These are phyloP conservation scores for Steatocranus sp. DNA, from an alignment of 2,797 vertebrate genomes.

Conservation along the genomic window DNA sequence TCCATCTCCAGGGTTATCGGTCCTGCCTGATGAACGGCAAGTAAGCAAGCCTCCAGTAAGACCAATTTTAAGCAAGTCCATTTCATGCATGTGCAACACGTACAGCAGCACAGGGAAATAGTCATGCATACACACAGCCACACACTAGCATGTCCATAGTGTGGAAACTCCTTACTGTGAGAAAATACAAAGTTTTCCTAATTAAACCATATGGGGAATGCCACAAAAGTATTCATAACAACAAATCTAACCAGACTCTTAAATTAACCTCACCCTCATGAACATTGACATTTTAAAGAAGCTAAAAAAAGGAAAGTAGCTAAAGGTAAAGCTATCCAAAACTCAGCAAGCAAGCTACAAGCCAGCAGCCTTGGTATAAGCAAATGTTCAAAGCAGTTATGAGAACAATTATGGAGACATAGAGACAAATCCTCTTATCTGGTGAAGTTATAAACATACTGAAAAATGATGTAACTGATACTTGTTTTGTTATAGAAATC, in stretches of 20 bases:
- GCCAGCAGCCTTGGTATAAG: not conserved
- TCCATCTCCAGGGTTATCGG: not conserved
- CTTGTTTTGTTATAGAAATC: not conserved
- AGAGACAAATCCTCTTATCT: not conserved
- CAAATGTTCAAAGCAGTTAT: not conserved
- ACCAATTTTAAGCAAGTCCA: not conserved
- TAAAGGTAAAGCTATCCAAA: not conserved
- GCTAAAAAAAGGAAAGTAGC: not conserved
- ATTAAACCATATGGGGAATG: not conserved
- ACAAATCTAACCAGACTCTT: not conserved
- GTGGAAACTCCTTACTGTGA: not conserved
- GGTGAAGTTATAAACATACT: not conserved
- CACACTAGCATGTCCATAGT: not conserved
- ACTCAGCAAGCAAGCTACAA: not conserved
- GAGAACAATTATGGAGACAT: not conserved
- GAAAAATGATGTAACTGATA: not conserved
- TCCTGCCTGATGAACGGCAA: not conserved
- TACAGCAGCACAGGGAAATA: not conserved
- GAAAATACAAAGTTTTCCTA: not conserved
- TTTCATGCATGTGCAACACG: not conserved
- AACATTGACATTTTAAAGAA: not conserved
- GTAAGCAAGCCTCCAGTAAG: not conserved
- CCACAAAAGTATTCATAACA: not conserved
- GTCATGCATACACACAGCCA: not conserved
- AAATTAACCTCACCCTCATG: not conserved